These are phyloP conservation scores for Sebastes oblongus DNA, from an alignment of 2,797 vertebrate species.

Conservation along the genomic window DNA sequence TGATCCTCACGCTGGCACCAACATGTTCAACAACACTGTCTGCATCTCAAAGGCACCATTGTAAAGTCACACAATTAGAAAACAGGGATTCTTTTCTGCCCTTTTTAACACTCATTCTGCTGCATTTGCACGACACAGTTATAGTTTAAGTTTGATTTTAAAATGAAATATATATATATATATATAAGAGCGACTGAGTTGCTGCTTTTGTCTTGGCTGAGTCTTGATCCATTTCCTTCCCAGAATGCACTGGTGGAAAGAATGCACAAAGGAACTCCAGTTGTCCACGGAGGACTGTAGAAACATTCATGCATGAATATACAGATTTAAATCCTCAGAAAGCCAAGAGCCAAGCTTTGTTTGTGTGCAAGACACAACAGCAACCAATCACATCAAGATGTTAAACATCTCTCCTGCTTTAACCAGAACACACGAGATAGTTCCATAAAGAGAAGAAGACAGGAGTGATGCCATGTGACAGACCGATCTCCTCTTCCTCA, in stretches of 20 bases:
- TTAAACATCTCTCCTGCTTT: background rate
- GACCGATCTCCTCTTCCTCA: constrained; percentile 55
- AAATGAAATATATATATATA: background rate
- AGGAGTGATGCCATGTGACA: no score
- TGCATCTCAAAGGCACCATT: background rate
- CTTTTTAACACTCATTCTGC: background rate
- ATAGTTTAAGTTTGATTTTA: background rate
- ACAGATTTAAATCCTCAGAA: background rate
- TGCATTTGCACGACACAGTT: background rate
- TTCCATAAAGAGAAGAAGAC: background rate
- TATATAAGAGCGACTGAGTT: background rate
- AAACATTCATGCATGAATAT: background rate
- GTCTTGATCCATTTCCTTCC: background rate
- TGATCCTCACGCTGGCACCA: background rate
- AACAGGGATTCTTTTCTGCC: background rate
- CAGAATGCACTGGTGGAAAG: background rate
- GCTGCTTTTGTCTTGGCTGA: background rate
- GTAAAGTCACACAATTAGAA: background rate
- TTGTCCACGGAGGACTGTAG: background rate
- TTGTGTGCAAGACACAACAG: background rate
- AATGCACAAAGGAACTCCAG: background rate
- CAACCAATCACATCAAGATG: background rate
- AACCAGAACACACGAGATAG: background rate
- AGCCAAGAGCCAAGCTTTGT: no score
- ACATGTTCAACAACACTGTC: background rate